These are phyloP conservation scores for Limnodromus scolopaceus DNA, from an alignment of 2,797 vertebrate genomes.

Conservation along the genomic window DNA sequence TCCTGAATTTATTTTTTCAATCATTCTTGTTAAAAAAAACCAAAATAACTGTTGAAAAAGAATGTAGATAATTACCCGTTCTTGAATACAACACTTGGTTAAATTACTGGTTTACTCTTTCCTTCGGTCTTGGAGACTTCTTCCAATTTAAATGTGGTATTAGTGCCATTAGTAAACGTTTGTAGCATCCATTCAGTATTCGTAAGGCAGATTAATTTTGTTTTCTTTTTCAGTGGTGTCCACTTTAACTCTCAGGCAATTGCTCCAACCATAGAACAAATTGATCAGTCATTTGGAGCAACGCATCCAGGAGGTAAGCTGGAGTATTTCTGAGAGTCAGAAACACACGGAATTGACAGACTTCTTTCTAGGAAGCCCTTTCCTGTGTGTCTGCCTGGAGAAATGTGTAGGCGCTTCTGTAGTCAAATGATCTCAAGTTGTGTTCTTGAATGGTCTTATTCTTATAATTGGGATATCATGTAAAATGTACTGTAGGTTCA, in stretches of 20 bases:
- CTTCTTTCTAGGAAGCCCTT: background rate
- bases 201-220: background rate
- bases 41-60: background rate
- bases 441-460: background rate
- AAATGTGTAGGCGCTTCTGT: background rate
- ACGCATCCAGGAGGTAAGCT: slow-evolving; percentile 96
- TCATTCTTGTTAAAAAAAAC: background rate
- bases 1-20: background rate
- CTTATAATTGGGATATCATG: background rate
- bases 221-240: slow-evolving; percentile 90
- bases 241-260: slow-evolving; percentile 99
- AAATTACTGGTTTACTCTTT: background rate
- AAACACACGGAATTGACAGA: background rate
- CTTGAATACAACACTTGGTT: background rate
- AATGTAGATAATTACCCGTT: background rate
- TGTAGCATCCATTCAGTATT: background rate
- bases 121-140: background rate
- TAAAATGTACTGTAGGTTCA: background rate
- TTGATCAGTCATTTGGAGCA: slow-evolving; percentile 99
- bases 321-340: background rate
- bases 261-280: slow-evolving; percentile 98
- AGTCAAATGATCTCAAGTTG: background rate
- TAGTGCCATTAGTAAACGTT: background rate
- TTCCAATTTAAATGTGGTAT: background rate
- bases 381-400: background rate